A percentile compares a stretch with the other conserved stretches of the same genome.
Evolutionary conservation across 2,797 vertebrate species (phyloP).

Genomic region (Liasis olivaceus): DNA sequence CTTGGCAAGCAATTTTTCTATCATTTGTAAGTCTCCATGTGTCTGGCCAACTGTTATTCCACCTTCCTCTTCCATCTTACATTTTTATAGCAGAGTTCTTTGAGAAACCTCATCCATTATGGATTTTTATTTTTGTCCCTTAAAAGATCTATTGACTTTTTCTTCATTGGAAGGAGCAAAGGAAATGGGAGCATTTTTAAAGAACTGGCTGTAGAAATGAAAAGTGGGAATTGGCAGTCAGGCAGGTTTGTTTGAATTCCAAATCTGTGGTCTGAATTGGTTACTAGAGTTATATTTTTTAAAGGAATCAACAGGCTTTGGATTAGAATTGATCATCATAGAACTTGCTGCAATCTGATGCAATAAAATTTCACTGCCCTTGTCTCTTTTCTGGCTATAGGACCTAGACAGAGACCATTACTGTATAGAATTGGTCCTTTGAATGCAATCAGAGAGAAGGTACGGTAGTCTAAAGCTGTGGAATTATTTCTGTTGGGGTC

Average conservation of each 20-base stretch:
- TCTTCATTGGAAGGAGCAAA: not conserved
- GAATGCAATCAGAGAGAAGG: not conserved
- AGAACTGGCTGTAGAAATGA: not conserved
- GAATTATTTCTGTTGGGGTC: not conserved
- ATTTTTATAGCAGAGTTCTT: not conserved
- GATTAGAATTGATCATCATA: not conserved
- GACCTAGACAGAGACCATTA: not conserved
- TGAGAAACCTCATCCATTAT: slow-evolving; percentile 12
- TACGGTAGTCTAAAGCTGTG: not conserved
- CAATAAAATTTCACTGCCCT: not conserved
- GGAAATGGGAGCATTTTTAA: not conserved
- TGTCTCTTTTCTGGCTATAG: not conserved
- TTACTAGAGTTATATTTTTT: not conserved
- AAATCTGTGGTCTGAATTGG: not conserved
- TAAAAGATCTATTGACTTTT: not conserved
- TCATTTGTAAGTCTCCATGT: not conserved
- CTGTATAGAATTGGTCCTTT: not conserved
- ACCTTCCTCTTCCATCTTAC: slow-evolving; percentile 16
- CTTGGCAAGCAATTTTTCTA: not conserved
- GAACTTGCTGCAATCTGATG: not conserved
- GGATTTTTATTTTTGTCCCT: slow-evolving; percentile 12
- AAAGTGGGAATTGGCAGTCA: not conserved
- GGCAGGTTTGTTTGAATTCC: not conserved
- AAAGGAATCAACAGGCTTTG: not conserved
- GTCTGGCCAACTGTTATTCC: not conserved